Percentiles rank a stretch among this genome's conserved stretches.
These are phyloP conservation scores for Xestia sexstrigata DNA, from an alignment of 2,888 invertebrate species.

Conservation along the genomic window DNA sequence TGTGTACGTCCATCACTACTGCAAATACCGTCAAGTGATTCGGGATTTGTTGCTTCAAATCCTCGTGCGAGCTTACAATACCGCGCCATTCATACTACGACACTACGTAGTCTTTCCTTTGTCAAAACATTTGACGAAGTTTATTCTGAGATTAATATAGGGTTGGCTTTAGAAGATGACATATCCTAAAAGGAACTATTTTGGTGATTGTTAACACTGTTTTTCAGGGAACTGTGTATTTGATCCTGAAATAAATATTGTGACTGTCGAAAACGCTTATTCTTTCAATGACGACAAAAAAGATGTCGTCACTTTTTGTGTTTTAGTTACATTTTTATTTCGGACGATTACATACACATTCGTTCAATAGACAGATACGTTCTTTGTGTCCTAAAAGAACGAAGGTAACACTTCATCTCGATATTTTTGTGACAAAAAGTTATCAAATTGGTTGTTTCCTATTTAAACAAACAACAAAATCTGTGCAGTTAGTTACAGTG, in stretches of 20 bases:
- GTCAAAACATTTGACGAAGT: slow-evolving; percentile 35
- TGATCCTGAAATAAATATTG: neutral
- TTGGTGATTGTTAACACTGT: neutral
- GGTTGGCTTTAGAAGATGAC: neutral
- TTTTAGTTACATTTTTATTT: neutral
- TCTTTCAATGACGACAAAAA: neutral
- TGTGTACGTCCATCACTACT: slow-evolving; percentile 71
- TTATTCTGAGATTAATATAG: slow-evolving; percentile 13
- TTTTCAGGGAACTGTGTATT: neutral
- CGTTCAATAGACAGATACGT: neutral
- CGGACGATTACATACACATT: neutral
- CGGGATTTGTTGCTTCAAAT: slow-evolving; percentile 69
- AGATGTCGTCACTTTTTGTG: neutral
- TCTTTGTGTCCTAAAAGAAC: too few relatives aligned
- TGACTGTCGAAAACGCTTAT: neutral
- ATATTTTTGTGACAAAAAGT: neutral
- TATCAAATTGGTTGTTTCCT: neutral
- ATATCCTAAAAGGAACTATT: slow-evolving; percentile 6
- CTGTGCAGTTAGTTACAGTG: neutral
- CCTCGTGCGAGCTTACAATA: slow-evolving; percentile 49
- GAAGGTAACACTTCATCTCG: neutral
- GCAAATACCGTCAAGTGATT: slow-evolving; percentile 72
- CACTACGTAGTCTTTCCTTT: slow-evolving; percentile 35
- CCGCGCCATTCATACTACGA: slow-evolving; percentile 34
- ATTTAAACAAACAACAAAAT: neutral